A percentile compares a stretch with the other conserved stretches of the same genome.
These are phyloP conservation scores for Coendou prehensilis DNA, from an alignment of 2,797 vertebrate species.

Conservation along the genomic window DNA sequence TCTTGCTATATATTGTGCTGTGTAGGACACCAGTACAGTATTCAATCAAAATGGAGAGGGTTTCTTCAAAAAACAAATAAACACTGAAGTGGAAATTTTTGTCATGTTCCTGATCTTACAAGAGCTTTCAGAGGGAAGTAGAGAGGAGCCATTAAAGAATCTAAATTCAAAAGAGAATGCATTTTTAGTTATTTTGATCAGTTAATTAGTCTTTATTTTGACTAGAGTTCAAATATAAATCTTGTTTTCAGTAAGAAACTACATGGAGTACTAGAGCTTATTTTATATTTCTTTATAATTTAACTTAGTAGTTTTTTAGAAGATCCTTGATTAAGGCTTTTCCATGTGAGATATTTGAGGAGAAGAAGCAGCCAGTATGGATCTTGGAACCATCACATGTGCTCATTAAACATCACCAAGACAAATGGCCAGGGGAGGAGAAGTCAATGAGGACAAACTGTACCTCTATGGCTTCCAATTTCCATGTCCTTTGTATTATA, in stretches of 20 bases:
- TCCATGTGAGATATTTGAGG: not conserved
- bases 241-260: not conserved
- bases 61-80: not conserved
- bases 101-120: not conserved
- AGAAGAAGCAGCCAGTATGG: not conserved
- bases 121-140: not conserved
- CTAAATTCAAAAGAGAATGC: not conserved
- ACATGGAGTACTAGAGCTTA: not conserved
- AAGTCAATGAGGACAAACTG: not conserved
- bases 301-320: not conserved
- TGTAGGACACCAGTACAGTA: not conserved
- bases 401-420: constrained; percentile 18
- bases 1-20: not conserved
- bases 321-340: not conserved
- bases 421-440: not conserved
- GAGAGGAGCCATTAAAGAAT: not conserved
- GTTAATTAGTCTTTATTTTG: not conserved
- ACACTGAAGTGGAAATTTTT: not conserved
- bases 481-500: constrained; percentile 6
- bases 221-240: not conserved
- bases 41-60: not conserved
- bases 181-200: constrained; percentile 44
- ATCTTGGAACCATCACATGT: not conserved
- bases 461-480: not conserved
- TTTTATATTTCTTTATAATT: constrained; percentile 25